Conservation (phyloP, 2,797 vertebrate genomes). For the Lepus oiostolus region DNA sequence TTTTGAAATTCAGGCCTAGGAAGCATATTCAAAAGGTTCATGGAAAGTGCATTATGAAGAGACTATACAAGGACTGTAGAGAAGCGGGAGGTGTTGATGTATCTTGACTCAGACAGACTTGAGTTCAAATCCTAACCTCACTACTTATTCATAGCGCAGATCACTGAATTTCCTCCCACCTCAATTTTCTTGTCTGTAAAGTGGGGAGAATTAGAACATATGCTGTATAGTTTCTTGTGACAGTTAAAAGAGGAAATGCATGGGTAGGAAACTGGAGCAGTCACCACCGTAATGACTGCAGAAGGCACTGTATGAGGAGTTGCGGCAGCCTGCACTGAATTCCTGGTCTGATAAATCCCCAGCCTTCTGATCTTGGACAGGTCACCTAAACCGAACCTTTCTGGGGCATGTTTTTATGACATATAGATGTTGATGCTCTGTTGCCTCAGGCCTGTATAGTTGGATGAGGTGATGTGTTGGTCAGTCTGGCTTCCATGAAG, state of each 20-base stretch:
- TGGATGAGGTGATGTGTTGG: not conserved
- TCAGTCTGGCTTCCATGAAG: not conserved
- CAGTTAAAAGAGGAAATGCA: not conserved
- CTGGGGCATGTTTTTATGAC: not conserved
- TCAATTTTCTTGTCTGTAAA: not conserved
- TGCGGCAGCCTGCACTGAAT: not conserved
- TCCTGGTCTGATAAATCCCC: not conserved
- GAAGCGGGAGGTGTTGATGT: not conserved
- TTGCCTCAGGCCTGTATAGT: not conserved
- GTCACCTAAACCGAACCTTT: not conserved
- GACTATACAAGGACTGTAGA: not conserved
- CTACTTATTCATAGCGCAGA: not conserved
- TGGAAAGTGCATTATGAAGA: too few species aligned
- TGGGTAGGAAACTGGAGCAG: rapidly evolving
- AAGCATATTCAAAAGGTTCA: too few species aligned
- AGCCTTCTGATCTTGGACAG: not conserved
- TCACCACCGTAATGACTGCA: not conserved
- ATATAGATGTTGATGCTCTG: not conserved
- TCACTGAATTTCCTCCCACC: not conserved
- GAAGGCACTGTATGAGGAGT: too few species aligned
- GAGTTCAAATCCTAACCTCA: not conserved
- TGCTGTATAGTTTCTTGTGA: not conserved
- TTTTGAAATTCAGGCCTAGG: too few species aligned
- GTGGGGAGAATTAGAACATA: not conserved
- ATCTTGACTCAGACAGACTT: not conserved